phyloP scores from a whole-genome alignment of 2,797 vertebrate genomes.

The Aulostomus chinensis region DNA sequence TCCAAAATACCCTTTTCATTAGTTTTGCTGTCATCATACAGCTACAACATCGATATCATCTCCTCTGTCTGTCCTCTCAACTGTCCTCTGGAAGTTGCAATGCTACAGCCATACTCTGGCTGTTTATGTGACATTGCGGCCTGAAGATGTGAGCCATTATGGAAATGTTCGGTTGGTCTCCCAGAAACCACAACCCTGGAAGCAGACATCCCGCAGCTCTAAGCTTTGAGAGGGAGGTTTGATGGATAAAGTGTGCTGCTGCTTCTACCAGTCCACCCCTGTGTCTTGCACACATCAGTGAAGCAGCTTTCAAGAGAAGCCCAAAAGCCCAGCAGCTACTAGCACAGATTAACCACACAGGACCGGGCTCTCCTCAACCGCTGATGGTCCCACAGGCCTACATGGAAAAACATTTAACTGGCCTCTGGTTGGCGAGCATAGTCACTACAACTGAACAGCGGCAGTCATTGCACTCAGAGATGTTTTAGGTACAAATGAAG shows the following conservation, averaged over 20 bases:
- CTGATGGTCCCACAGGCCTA: constrained; percentile 19
- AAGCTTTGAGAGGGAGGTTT: constrained; percentile 40
- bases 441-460: constrained; percentile 3
- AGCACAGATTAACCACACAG: constrained; percentile 39
- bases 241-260: constrained; percentile 54
- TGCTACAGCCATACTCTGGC: constrained; percentile 5
- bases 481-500: constrained; percentile 10
- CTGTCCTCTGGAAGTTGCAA: too few species aligned
- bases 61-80: too few species aligned
- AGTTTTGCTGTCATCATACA: too few species aligned
- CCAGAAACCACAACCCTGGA: constrained; percentile 38
- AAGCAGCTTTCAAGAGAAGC: constrained; percentile 45
- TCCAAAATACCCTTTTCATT: too few species aligned
- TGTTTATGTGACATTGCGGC: constrained; percentile 12
- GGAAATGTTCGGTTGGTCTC: constrained; percentile 32
- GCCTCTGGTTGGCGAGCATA: constrained; percentile 5
- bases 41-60: too few species aligned
- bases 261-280: constrained; percentile 22
- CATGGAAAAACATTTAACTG: constrained; percentile 32
- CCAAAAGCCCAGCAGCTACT: constrained; percentile 36
- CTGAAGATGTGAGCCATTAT: constrained; percentile 24
- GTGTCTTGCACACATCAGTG: constrained; percentile 30
- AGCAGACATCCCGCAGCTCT: constrained; percentile 17
- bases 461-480: constrained; percentile 2
- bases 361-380: constrained; percentile 28